Evolutionary conservation across 2,113 vertebrate genomes (phyloP).

Genomic region (Pangasianodon hypophthalmus): DNA sequence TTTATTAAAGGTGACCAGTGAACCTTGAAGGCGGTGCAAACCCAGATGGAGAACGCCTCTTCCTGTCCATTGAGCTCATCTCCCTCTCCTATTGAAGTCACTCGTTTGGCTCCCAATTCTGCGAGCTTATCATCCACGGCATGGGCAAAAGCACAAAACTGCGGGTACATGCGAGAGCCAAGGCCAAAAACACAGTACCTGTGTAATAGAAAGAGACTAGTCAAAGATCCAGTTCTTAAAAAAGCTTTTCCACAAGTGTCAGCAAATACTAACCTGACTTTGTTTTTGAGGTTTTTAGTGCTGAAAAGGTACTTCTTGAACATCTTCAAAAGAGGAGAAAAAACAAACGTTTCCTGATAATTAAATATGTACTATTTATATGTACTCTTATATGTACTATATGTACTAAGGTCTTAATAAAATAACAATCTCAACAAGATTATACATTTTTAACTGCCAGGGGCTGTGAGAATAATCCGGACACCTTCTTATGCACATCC

Average conservation of each 20-base stretch:
- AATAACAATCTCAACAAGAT: background rate
- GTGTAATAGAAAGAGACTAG: background rate
- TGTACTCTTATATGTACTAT: background rate
- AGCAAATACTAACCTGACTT: slow-evolving; percentile 49
- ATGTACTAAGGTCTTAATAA: background rate
- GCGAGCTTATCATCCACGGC: slow-evolving; percentile 75
- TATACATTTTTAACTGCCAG: background rate
- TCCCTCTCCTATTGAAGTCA: slow-evolving; percentile 74
- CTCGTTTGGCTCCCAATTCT: slow-evolving; percentile 74
- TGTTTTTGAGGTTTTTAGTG: slow-evolving; percentile 70
- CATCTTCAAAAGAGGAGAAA: slow-evolving; percentile 62
- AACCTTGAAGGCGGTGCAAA: slow-evolving; percentile 78
- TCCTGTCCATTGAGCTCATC: slow-evolving; percentile 84
- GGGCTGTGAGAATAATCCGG: background rate
- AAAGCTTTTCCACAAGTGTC: background rate
- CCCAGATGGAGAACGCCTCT: slow-evolving; percentile 79
- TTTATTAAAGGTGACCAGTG: background rate
- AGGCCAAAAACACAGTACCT: slow-evolving; percentile 86
- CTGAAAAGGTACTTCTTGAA: slow-evolving; percentile 77
- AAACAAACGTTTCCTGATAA: background rate
- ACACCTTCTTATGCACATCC: background rate
- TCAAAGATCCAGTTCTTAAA: background rate
- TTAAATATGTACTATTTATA: background rate
- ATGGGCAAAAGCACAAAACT: slow-evolving; percentile 85
- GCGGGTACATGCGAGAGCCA: slow-evolving; percentile 86